These are phyloP conservation scores for Recurvirostra avosetta DNA, from an alignment of 2,113 vertebrate species.

Conservation along the genomic window DNA sequence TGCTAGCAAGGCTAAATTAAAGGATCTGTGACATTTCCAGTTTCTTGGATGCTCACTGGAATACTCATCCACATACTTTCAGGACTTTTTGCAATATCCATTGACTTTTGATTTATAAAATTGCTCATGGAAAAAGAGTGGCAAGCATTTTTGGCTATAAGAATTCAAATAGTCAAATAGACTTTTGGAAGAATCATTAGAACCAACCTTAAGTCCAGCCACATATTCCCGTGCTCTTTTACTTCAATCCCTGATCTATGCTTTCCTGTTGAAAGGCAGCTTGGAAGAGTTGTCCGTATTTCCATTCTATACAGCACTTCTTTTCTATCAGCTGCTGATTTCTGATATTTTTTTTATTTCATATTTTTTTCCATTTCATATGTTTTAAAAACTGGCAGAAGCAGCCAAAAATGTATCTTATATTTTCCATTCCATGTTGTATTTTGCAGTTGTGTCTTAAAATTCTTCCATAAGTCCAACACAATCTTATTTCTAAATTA, in stretches of 20 bases:
- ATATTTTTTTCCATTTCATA: background rate
- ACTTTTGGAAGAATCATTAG: background rate
- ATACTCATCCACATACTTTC: background rate
- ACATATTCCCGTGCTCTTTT: background rate
- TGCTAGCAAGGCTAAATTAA: background rate
- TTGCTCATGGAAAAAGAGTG: background rate
- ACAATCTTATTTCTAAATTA: background rate
- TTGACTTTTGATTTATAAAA: background rate
- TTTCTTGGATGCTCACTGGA: background rate
- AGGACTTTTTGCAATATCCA: background rate
- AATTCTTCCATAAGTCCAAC: background rate
- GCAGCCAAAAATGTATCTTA: background rate
- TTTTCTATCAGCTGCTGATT: background rate
- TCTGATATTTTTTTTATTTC: background rate
- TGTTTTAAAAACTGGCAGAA: background rate
- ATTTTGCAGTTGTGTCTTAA: background rate
- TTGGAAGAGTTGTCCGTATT: background rate
- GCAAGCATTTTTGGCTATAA: background rate
- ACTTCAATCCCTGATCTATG: background rate
- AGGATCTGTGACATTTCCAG: background rate
- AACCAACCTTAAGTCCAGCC: background rate
- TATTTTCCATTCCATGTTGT: background rate
- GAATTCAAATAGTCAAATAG: background rate
- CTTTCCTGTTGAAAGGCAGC: background rate
- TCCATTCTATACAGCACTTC: background rate